phyloP scores from a whole-genome alignment of 2,113 vertebrate genomes.

The Budorcas taxicolor region DNA sequence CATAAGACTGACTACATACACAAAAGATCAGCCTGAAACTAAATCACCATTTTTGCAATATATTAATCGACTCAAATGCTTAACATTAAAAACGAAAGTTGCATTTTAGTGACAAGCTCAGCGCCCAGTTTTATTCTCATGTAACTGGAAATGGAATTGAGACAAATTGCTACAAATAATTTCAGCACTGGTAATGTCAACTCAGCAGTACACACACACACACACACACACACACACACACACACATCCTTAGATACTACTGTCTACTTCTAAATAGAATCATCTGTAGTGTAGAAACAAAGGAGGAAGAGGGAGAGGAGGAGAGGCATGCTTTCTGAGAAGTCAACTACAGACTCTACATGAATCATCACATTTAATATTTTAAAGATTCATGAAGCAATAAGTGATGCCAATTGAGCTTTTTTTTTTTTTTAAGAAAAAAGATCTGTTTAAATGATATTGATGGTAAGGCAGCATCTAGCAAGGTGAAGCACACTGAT shows the following conservation, averaged over 20 bases:
- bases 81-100: constrained; percentile 10
- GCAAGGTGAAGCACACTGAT: constrained; percentile 86
- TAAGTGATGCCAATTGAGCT: constrained; percentile 80
- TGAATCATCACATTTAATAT: constrained; percentile 77
- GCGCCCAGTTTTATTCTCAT: neutral
- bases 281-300: neutral
- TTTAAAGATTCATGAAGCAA: constrained; percentile 78
- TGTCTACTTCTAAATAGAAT: constrained; percentile 52
- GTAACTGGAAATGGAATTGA: constrained; percentile 31
- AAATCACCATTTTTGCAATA: neutral
- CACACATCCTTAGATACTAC: neutral
- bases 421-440: neutral
- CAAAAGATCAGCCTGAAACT: neutral
- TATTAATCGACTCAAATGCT: neutral
- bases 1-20: neutral
- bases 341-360: constrained; percentile 73
- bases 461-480: constrained; percentile 79
- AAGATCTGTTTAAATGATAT: constrained; percentile 81
- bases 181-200: constrained; percentile 37
- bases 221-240: neutral
- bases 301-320: neutral
- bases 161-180: constrained; percentile 51
- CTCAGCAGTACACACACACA: neutral
- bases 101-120: constrained; percentile 26
- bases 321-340: constrained; percentile 51